These are phyloP conservation scores for Falco concolor DNA, from an alignment of 2,797 vertebrate species.

Conservation along the genomic window DNA sequence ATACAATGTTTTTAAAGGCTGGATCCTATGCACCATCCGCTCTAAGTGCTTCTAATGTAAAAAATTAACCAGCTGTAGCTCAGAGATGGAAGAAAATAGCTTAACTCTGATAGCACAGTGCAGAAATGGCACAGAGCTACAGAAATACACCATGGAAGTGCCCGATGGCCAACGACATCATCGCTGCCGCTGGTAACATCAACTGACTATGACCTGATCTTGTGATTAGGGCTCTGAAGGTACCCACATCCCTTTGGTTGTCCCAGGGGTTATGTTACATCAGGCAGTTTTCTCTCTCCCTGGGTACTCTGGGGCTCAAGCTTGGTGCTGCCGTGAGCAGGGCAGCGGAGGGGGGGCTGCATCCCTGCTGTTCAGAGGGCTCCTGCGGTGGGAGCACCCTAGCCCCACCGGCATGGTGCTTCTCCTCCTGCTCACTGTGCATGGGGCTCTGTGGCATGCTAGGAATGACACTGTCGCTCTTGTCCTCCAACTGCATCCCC, in stretches of 20 bases:
- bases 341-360: not conserved
- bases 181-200: fast-evolving
- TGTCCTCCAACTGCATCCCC: not conserved
- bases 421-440: not conserved
- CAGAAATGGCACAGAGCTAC: not conserved
- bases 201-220: not conserved
- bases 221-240: not conserved
- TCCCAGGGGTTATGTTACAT: not conserved
- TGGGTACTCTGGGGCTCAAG: not conserved
- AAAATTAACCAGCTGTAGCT: slow-evolving; percentile 5
- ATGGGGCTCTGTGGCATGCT: fast-evolving
- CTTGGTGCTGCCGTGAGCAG: fast-evolving
- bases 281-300: not conserved
- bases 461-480: not conserved
- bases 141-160: not conserved
- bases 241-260: not conserved
- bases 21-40: not conserved
- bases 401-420: no score
- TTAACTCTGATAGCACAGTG: not conserved
- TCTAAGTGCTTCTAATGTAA: not conserved
- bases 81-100: not conserved
- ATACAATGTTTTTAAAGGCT: not conserved
- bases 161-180: not conserved
- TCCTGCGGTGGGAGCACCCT: not conserved
- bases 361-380: not conserved